These are phyloP conservation scores for Atrichornis clamosus DNA, from an alignment of 2,113 vertebrate species.

Conservation along the genomic window DNA sequence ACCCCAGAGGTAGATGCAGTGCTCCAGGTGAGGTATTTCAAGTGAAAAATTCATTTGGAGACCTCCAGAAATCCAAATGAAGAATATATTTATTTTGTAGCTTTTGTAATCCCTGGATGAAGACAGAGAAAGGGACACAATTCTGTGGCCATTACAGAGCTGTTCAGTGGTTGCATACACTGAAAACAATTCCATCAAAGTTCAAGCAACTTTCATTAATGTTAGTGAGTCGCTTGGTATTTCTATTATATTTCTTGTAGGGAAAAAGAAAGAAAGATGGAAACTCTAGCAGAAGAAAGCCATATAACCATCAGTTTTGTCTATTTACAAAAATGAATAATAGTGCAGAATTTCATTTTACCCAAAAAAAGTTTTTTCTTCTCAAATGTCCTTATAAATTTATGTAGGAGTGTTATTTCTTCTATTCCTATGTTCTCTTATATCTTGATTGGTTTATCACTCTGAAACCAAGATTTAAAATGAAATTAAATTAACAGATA, in stretches of 20 bases:
- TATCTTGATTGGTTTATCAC: neutral
- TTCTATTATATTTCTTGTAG: neutral
- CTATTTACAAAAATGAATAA: neutral
- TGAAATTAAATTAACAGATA: neutral
- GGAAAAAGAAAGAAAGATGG: neutral
- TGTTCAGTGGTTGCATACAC: neutral
- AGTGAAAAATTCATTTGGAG: neutral
- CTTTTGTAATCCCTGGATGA: neutral
- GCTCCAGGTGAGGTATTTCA: neutral
- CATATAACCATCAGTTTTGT: neutral
- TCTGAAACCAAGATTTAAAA: neutral
- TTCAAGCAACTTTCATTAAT: neutral
- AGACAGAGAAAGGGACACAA: neutral
- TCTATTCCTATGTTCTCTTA: neutral
- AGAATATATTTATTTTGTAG: neutral
- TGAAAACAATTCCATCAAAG: neutral
- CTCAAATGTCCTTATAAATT: neutral
- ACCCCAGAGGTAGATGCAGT: neutral
- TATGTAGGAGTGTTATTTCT: neutral
- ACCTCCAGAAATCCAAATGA: no score
- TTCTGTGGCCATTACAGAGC: neutral
- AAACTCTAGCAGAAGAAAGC: neutral
- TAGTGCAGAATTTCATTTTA: neutral
- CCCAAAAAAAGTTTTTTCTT: neutral
- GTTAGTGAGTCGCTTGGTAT: neutral